Conservation (phyloP, 2,113 vertebrate species). For the Nibea albiflora region DNA sequence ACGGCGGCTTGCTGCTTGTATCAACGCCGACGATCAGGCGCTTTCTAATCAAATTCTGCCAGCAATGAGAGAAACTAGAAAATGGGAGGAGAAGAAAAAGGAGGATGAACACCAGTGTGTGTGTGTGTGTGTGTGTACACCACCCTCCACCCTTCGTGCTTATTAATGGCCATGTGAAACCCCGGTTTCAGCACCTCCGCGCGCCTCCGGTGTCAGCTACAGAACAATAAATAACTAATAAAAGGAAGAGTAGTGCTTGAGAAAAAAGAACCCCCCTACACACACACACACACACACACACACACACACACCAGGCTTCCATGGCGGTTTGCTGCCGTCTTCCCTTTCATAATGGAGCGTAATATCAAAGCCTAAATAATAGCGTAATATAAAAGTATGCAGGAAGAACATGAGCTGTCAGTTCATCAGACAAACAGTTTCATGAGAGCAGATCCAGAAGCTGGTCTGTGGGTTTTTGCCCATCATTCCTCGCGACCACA, state of each 20-base stretch:
- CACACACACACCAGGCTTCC: too few species aligned
- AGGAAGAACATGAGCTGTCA: neutral
- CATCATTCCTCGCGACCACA: neutral
- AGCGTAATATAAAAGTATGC: constrained; percentile 9
- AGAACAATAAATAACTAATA: constrained; percentile 72
- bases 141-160: neutral
- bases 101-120: constrained; percentile 24
- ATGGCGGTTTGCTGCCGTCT: neutral
- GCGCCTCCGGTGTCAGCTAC: constrained; percentile 51
- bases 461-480: neutral
- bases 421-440: constrained; percentile 12
- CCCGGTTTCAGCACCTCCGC: constrained; percentile 57
- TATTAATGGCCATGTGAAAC: constrained; percentile 65
- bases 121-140: neutral
- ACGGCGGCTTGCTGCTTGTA: constrained; percentile 44
- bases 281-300: too few species aligned
- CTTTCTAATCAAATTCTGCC: constrained; percentile 47
- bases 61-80: constrained; percentile 27
- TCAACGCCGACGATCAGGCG: constrained; percentile 32
- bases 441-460: neutral
- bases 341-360: neutral
- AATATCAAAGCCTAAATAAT: constrained; percentile 18
- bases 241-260: constrained; percentile 46
- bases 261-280: neutral
- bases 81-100: neutral